These are phyloP conservation scores for Sinodicranocentrus sp. DNA, from an alignment of 2,888 invertebrate genomes.

Conservation along the genomic window DNA sequence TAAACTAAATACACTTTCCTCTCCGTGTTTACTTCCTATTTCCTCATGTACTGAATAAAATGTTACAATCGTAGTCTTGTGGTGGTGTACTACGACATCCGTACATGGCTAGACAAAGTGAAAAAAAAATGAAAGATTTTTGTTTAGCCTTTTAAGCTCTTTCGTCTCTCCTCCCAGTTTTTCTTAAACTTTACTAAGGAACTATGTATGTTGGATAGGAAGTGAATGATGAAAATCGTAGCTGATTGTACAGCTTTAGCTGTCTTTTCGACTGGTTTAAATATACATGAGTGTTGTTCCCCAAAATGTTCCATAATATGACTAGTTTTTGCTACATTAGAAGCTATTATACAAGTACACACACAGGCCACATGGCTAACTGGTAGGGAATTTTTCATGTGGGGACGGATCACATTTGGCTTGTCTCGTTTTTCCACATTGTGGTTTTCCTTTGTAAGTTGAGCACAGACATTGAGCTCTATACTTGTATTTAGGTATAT, in stretches of 20 bases:
- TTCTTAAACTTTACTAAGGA: no score
- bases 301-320: no score
- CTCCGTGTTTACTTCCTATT: no score
- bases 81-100: no score
- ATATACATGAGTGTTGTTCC: not conserved
- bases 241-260: slow-evolving; percentile 30
- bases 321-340: not conserved
- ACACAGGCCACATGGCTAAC: slow-evolving; percentile 12
- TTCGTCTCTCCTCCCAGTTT: slow-evolving; percentile 1
- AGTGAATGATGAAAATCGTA: slow-evolving; percentile 53
- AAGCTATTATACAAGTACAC: not conserved
- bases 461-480: slow-evolving; percentile 4
- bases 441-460: slow-evolving; percentile 37
- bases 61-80: no score
- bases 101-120: no score
- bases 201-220: slow-evolving; percentile 48
- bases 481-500: slow-evolving; percentile 18
- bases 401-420: slow-evolving; percentile 31
- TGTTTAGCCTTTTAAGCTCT: slow-evolving; percentile 20
- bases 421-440: slow-evolving; percentile 30
- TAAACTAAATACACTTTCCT: not conserved
- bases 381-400: not conserved
- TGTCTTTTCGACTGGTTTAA: slow-evolving; percentile 9
- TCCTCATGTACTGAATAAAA: no score
- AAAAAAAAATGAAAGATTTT: slow-evolving; percentile 33